phyloP scores from a whole-genome alignment of 2,888 invertebrate genomes.

The Notocelia uddmanniana region DNA sequence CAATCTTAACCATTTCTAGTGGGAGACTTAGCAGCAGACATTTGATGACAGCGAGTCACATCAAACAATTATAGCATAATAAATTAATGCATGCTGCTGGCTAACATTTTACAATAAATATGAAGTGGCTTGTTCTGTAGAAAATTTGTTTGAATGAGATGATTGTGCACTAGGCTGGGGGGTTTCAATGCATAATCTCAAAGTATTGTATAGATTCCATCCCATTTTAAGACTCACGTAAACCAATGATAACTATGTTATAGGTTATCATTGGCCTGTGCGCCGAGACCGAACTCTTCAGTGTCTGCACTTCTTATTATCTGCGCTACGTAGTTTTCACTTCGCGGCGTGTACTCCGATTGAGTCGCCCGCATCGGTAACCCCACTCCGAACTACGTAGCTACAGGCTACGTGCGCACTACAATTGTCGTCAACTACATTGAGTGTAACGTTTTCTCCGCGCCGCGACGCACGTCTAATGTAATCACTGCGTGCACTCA shows the following conservation, averaged over 20 bases:
- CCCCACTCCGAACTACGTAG: conserved; percentile 82
- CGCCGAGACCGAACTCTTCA: conserved; percentile 84
- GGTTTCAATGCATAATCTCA: conserved; percentile 31
- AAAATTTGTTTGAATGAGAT: conserved; percentile 11
- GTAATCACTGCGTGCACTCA: conserved; percentile 85
- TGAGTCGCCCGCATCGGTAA: conserved; percentile 80
- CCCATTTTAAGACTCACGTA: conserved; percentile 73
- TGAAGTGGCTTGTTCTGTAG: conserved; percentile 9
- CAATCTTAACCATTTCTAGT: too few species aligned
- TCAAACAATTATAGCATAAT: too few species aligned
- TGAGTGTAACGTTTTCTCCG: conserved; percentile 80
- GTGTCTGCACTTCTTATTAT: conserved; percentile 86
- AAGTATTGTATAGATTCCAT: conserved; percentile 70
- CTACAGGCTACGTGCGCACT: conserved; percentile 81
- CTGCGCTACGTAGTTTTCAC: conserved; percentile 86
- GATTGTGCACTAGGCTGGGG: conserved; percentile 28
- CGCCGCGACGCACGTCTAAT: conserved; percentile 77
- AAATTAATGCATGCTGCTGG: not conserved
- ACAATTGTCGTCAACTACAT: conserved; percentile 79
- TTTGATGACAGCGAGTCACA: too few species aligned
- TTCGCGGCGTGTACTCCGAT: conserved; percentile 81
- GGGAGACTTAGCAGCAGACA: too few species aligned
- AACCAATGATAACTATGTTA: conserved; percentile 86
- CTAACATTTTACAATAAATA: not conserved
- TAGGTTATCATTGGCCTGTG: conserved; percentile 87